Percentiles rank a stretch among this genome's conserved stretches.
These are phyloP conservation scores for Mycetomoellerius zeteki DNA, from an alignment of 1,140 invertebrate genomes.

Conservation along the genomic window DNA sequence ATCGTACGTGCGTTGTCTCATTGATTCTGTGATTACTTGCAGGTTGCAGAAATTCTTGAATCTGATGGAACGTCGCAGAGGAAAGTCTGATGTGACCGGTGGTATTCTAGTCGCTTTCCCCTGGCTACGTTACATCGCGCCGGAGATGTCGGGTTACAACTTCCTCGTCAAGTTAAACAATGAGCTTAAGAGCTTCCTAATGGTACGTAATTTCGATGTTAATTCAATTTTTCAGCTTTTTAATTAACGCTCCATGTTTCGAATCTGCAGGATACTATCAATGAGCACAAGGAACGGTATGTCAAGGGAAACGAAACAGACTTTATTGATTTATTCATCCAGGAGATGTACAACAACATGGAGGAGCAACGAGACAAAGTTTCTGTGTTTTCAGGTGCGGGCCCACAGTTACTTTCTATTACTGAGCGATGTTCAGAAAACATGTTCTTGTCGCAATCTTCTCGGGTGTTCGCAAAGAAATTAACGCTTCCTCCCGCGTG, in stretches of 20 bases:
- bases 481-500: constrained; percentile 12
- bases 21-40: neutral
- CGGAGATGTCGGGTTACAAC: constrained; percentile 90
- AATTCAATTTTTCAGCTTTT: constrained; percentile 21
- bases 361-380: constrained; percentile 71
- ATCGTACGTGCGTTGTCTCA: constrained; percentile 6
- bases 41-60: constrained; percentile 49
- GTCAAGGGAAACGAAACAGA: constrained; percentile 88
- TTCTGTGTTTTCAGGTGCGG: constrained; percentile 89
- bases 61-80: constrained; percentile 88
- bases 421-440: neutral
- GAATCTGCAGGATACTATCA: constrained; percentile 87
- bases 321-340: constrained; percentile 93
- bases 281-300: constrained; percentile 88
- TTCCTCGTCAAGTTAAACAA: constrained; percentile 89
- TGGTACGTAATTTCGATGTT: constrained; percentile 79
- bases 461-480: neutral
- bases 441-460: neutral
- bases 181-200: constrained; percentile 88
- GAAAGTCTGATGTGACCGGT: constrained; percentile 91
- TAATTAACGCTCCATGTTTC: neutral
- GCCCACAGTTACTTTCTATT: neutral
- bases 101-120: constrained; percentile 90
- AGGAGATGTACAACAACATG: constrained; percentile 88
- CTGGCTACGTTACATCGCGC: constrained; percentile 90